phyloP scores from a whole-genome alignment of 2,797 vertebrate genomes.

The Propithecus deckenii region DNA sequence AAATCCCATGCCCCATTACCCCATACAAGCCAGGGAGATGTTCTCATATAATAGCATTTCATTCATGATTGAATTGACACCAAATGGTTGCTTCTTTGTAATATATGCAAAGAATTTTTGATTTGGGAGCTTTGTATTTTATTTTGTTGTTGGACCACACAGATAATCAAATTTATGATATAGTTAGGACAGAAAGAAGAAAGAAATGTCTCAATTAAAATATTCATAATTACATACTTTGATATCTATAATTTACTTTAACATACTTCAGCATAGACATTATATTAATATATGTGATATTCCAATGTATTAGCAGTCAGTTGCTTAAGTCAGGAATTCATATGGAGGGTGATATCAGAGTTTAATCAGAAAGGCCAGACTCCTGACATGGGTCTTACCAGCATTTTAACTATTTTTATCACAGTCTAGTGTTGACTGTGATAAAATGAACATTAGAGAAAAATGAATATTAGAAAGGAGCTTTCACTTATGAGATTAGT shows the following conservation, averaged over 20 bases:
- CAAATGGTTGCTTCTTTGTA: constrained; percentile 67
- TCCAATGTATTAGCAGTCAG: background rate
- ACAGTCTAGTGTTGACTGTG: background rate
- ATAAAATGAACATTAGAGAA: no score
- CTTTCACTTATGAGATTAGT: constrained; percentile 14
- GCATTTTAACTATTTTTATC: constrained; percentile 24
- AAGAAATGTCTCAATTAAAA: constrained; percentile 26
- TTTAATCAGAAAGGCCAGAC: constrained; percentile 44
- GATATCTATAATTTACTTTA: background rate
- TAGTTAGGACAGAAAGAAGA: constrained; percentile 3
- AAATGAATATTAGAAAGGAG: background rate
- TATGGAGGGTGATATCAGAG: background rate
- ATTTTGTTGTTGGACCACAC: constrained; percentile 5
- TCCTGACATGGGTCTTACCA: background rate
- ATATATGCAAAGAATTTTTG: constrained; percentile 72
- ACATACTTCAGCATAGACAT: background rate
- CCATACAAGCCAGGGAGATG: constrained; percentile 81
- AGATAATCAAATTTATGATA: constrained; percentile 5
- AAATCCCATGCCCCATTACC: constrained; percentile 84
- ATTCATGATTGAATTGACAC: constrained; percentile 83
- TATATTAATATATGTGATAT: background rate
- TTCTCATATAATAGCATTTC: constrained; percentile 82
- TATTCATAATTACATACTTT: background rate
- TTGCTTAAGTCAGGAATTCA: constrained; percentile 25
- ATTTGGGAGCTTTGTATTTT: constrained; percentile 59